Base-by-base conservation (phyloP, 2,113 vertebrate genomes). In the Beaufortia kweichowensis region DNA sequence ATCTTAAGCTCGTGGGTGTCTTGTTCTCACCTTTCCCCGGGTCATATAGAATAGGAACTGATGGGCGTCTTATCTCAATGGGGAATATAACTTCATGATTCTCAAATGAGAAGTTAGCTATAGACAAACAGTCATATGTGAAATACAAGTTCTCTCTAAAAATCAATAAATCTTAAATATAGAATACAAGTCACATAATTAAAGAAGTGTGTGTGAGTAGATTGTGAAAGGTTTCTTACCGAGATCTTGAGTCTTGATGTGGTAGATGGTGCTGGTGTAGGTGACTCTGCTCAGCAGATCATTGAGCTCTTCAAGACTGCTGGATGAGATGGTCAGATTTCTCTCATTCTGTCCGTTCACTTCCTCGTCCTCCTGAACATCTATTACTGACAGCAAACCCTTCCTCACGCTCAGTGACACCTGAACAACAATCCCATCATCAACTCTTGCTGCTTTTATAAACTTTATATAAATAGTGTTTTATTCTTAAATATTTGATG, bases 201-300 rank as follows among this genome's bases (percentile, higher is more conserved):
- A n/a, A n/a, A n/a, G n/a, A n/a, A n/a, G n/a, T n/a, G n/a, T n/a
- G n/a, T n/a, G n/a, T n/a, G n/a, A n/a, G n/a, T n/a, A n/a, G n/a
- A n/a, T n/a, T n/a, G n/a, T n/a, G n/a, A n/a, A n/a, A 53, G 4
- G 17, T 6, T 14, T 7, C 68, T 73, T 86, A 93, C 91, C 90
- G 2, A 86, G 71, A 57, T 93, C 91, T 57, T 84, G 87, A 0
- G 59, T 73, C 72, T 68, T 75, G 39, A 76, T 83, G 19, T 87
- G 86, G 81, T 92, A 93, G 17, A 81, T 39, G 0, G 62, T 85
- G 83, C 88, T 92, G 64, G 87, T 90, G 43, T 93, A 92, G 3
- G 86, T 86, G 57, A 92, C 41, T 2, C 81, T 79, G 28, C 81
- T 75, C 62, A 93, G 87, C 41, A 89, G 59, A 28, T 83, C 72